Evolutionary conservation across 2,113 vertebrate genomes (phyloP).

Genomic region (Rhagologus leucostigma): DNA sequence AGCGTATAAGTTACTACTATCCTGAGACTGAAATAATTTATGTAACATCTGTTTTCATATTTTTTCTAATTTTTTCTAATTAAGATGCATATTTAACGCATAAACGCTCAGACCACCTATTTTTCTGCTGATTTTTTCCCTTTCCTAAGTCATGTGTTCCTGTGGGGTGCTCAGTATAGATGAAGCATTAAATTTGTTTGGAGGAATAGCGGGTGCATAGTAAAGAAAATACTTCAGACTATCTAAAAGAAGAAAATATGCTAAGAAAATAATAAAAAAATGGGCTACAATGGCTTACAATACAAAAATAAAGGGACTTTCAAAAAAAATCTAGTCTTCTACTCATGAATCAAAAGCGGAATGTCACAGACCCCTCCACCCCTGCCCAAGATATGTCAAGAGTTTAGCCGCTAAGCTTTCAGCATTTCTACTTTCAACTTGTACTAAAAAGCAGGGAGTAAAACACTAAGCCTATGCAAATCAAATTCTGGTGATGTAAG

Average conservation of each 20-base stretch:
- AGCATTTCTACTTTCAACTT: background rate
- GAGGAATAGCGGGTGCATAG: background rate
- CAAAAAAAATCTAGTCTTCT: background rate
- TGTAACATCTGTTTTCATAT: slow-evolving; percentile 82
- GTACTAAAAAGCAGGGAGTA: background rate
- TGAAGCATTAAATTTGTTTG: slow-evolving; percentile 38
- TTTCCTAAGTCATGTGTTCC: slow-evolving; percentile 47
- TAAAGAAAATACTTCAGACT: slow-evolving; percentile 17
- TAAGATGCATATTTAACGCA: slow-evolving; percentile 77
- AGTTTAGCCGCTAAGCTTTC: background rate
- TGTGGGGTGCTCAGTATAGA: slow-evolving; percentile 31
- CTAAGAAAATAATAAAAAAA: background rate
- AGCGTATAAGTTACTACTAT: slow-evolving; percentile 73
- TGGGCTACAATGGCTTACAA: background rate
- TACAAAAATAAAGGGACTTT: background rate
- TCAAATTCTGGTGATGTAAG: background rate
- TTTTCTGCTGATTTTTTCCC: slow-evolving; percentile 66
- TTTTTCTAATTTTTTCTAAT: slow-evolving; percentile 79
- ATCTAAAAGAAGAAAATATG: background rate
- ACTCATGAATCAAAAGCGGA: background rate
- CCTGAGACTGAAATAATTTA: slow-evolving; percentile 79
- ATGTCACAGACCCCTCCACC: background rate
- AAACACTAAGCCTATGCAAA: background rate
- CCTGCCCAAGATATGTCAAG: background rate
- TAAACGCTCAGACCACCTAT: slow-evolving; percentile 73